Base-by-base conservation (phyloP, 2,888 invertebrate species). In the Orchestes rusci region DNA sequence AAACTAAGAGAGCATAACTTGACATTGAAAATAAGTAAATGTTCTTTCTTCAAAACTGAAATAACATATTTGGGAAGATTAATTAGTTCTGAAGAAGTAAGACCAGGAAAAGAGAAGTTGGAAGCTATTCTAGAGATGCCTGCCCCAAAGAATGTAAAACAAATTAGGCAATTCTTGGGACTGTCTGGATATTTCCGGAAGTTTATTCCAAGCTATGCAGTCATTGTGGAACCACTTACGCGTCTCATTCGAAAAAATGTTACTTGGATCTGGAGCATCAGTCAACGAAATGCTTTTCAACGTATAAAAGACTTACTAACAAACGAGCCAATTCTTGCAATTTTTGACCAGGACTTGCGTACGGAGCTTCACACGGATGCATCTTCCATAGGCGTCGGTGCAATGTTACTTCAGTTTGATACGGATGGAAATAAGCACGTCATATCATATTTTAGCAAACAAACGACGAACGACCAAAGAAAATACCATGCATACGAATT, bases 131-230 rank as follows among this genome's bases (percentile, higher is more conserved):
- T 48, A 18, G 27, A 52, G 29, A 48, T 56, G 39, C 10, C 5
- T n/a, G n/a, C n/a, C n/a, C n/a, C n/a, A n/a, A n/a, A n/a, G n/a
- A n/a, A n/a, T n/a, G n/a, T n/a, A n/a, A 51, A 46, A 34, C 39
- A 56, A 40, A 32, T 53, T 4, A 39, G 52, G 15, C 54, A 55
- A 38, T 56, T 56, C 43, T 36, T 55, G 19, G 53, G 54, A 12
- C 32, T 56, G 16, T 13, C 49, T 3, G 43, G 53, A 18, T 55
- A 48, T 40, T 56, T 56, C 36, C 42, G 51, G 4, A 51, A 50
- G 43, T 50, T 53, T 43, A 36, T 50, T 10, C 41, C 42, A 34
- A 39, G 51, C 37, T 55, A 41, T 29, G 45, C 53, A 4, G 23
- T 2, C 7, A 50, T 52, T n/a, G 47, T 32, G 2, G n/a, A n/a